Conservation (phyloP, 2,797 vertebrate species). For the Silurus aristotelis region DNA sequence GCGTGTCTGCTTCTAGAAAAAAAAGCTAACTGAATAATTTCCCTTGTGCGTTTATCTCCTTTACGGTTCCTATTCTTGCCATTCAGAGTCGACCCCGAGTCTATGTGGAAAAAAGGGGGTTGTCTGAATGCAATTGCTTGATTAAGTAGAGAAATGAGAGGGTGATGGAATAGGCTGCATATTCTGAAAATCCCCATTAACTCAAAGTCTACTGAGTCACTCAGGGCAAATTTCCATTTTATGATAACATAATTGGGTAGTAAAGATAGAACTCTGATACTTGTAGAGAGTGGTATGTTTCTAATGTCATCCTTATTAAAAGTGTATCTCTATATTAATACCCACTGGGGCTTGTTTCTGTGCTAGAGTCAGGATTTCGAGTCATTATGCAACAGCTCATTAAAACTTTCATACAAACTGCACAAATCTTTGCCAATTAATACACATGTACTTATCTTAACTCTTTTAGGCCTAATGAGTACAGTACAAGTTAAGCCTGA, state of each 20-base stretch:
- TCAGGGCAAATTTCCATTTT: constrained; percentile 6
- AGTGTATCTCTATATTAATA: neutral
- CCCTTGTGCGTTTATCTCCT: neutral
- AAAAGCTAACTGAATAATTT: neutral
- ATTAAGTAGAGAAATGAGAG: constrained; percentile 20
- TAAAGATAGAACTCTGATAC: neutral
- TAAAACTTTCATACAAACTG: neutral
- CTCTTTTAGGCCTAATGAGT: neutral
- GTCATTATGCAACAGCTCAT: constrained; percentile 2
- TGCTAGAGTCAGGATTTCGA: neutral
- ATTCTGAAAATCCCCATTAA: neutral
- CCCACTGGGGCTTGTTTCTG: neutral
- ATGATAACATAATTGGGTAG: constrained; percentile 4
- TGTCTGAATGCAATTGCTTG: constrained; percentile 19
- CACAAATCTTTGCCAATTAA: neutral
- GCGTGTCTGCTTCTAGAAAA: neutral
- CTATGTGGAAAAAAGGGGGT: constrained; percentile 6
- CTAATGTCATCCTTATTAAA: constrained; percentile 19
- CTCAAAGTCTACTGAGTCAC: neutral
- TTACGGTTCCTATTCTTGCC: constrained; percentile 5
- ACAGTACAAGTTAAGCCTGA: neutral
- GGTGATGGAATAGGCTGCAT: neutral
- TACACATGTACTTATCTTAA: neutral
- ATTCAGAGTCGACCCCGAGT: neutral
- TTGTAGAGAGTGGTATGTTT: neutral